Percentiles rank a stretch among this genome's conserved stretches.
These are phyloP conservation scores for Noctua pronuba DNA, from an alignment of 2,888 invertebrate species.

Conservation along the genomic window DNA sequence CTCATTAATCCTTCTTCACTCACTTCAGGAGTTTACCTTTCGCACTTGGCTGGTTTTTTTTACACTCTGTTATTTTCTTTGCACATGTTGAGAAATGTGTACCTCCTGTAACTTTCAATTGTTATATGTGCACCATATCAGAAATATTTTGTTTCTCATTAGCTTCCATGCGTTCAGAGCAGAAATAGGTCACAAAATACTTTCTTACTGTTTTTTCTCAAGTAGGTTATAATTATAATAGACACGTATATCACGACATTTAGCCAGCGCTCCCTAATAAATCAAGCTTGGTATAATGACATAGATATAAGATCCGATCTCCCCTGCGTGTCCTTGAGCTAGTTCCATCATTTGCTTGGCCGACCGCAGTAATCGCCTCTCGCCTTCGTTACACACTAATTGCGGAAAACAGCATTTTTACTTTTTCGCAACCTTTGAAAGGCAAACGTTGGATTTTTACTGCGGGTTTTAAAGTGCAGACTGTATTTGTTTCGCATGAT, in stretches of 20 bases:
- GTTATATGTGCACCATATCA: neutral
- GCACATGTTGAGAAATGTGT: neutral
- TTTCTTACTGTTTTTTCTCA: neutral
- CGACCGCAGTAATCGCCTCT: conserved; percentile 41
- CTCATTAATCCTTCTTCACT: neutral
- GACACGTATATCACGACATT: conserved; percentile 18
- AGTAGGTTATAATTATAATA: neutral
- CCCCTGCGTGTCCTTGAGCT: conserved; percentile 47
- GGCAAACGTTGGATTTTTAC: neutral
- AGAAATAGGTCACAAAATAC: neutral
- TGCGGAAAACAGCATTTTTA: conserved; percentile 21
- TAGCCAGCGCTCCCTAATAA: conserved; percentile 25
- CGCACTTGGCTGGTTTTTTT: neutral
- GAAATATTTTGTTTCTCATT: neutral
- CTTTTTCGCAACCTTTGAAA: neutral
- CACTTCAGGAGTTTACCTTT: neutral
- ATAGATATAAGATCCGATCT: conserved; percentile 44
- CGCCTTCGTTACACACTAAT: conserved; percentile 35
- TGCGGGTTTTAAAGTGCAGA: neutral
- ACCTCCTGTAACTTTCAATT: neutral
- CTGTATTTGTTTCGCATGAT: neutral
- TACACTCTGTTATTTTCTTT: neutral
- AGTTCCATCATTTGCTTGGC: conserved; percentile 41
- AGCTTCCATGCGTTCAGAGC: neutral
- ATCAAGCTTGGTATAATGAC: conserved; percentile 37